These are phyloP conservation scores for Nycticebus coucang DNA, from an alignment of 2,113 vertebrate genomes.

Conservation along the genomic window DNA sequence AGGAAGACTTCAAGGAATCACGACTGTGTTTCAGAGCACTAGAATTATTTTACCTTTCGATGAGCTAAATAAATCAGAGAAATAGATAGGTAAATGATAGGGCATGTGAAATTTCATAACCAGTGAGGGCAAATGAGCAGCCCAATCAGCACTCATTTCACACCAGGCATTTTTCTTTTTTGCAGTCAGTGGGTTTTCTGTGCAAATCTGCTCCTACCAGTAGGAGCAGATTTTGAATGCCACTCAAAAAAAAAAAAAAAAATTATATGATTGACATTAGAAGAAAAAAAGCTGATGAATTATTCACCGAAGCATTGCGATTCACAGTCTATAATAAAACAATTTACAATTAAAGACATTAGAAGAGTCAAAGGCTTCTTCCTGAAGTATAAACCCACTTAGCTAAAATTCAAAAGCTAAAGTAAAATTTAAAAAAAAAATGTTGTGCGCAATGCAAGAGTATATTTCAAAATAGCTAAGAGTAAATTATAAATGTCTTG, in stretches of 20 bases:
- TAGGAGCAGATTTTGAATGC: neutral
- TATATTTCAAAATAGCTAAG: too few relatives aligned
- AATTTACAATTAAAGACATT: conserved; percentile 42
- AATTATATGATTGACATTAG: neutral
- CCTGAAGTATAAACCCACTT: neutral
- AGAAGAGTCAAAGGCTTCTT: neutral
- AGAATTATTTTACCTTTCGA: neutral
- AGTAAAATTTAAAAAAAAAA: neutral
- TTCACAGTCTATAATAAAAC: neutral
- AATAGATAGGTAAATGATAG: neutral
- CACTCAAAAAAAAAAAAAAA: neutral
- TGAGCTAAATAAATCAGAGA: neutral
- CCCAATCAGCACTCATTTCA: neutral
- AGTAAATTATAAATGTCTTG: too few relatives aligned
- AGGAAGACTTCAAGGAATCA: neutral
- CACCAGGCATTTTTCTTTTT: neutral
- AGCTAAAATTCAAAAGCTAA: conserved; percentile 26
- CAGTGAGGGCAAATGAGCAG: neutral
- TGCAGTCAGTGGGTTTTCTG: neutral
- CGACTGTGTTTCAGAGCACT: neutral
- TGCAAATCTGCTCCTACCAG: neutral
- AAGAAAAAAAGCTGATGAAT: neutral
- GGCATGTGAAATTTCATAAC: neutral
- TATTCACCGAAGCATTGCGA: conserved; percentile 22
- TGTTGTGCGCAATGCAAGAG: too few relatives aligned